phyloP scores from a whole-genome alignment of 2,797 vertebrate genomes.

The Chelidonichthys spinosus region DNA sequence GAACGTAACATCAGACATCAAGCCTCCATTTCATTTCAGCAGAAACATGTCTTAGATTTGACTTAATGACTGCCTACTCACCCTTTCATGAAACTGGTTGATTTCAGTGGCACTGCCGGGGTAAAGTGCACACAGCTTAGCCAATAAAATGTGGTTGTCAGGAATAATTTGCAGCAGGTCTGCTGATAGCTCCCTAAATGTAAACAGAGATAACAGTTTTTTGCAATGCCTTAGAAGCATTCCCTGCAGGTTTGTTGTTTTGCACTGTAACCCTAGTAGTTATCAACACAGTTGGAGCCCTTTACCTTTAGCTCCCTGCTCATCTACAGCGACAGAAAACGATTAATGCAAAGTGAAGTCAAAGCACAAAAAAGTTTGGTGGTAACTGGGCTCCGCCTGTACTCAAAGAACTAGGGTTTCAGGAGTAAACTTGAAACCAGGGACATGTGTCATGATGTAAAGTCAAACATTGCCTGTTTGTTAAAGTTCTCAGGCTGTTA shows the following conservation, averaged over 20 bases:
- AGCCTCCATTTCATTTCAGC: not conserved
- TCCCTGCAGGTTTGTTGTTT: not conserved
- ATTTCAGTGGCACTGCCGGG: conserved; percentile 88
- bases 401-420: not conserved
- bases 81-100: conserved; percentile 89
- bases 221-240: not conserved
- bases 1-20: not conserved
- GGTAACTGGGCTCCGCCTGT: not conserved
- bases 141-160: conserved; percentile 87
- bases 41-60: not conserved
- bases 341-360: not conserved
- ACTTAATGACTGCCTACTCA: conserved; percentile 56
- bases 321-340: not conserved
- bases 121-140: conserved; percentile 93
- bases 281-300: not conserved
- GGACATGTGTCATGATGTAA: not conserved
- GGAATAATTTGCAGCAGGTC: conserved; percentile 93
- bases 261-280: not conserved
- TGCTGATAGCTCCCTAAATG: conserved; percentile 90
- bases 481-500: not conserved
- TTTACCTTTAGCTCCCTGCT: not conserved
- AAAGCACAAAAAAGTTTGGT: not conserved
- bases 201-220: conserved; percentile 1
- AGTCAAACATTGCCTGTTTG: not conserved
- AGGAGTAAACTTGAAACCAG: not conserved